Evolutionary conservation across 1,140 invertebrate genomes (phyloP), one percentile per base, ranked within the genome.

Genomic region (Saccostrea echinata): DNA sequence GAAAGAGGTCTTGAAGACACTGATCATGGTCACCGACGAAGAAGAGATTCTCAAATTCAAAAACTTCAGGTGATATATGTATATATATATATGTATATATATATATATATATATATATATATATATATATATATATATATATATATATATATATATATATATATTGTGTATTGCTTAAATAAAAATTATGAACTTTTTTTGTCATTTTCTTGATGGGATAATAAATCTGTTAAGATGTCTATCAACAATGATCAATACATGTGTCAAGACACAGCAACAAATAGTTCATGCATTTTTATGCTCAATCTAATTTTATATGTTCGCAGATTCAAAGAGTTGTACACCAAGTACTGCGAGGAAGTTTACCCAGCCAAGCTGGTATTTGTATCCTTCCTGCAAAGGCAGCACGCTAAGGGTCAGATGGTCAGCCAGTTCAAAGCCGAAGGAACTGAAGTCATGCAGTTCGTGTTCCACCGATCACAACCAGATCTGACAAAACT

Each of bases 1-100:
- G 9, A 94, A 94, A 86, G 92, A 94, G 82, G 85, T 93, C 0
- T 88, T 94, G 0, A 94, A 94, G 85, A 95, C 94, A 43, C 92
- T 95, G 83, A 93, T 95, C 35, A 92, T 95, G 85, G 94, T 94
- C 1, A 95, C 94, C 35, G 94, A 95, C 91, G 94, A 95, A 85
- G 94, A 95, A 85, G 94, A 95, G 88, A 95, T 94, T 88, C 90
- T 76, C n/a, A 24, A 24, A 24, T 89, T 53, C 83, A 12, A 85
- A 52, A 53, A 85, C 52, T 43, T 82, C 51, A 87, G 86, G 86
- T 80, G 24, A 80, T 12, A 24, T 4, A 80, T 76, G 21, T 6
- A 71, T 71, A 71, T 71, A 21, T 11, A 71, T 71, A 11, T 71
- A 71, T 71, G n/a, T 21, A 27, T 27, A 11, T 71, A 11, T 12